Conservation (phyloP, 35 echinoderm and acorn worm species). For the Eucidaris tribuloides region DNA sequence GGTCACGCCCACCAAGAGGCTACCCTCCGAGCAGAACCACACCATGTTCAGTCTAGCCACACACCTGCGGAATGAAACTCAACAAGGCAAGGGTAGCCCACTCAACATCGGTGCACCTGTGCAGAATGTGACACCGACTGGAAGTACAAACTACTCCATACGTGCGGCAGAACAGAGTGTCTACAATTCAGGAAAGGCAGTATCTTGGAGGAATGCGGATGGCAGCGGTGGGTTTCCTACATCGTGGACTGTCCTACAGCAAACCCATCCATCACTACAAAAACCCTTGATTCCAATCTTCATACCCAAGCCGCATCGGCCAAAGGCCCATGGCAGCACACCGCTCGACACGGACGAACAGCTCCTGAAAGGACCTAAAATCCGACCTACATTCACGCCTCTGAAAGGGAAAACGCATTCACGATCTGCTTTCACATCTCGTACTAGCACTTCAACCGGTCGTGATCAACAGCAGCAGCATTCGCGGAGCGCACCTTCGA, state of each 20-base stretch:
- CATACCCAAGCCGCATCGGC: background rate
- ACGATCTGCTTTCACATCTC: background rate
- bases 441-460: background rate
- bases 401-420: background rate
- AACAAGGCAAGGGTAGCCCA: background rate
- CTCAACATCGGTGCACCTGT: background rate
- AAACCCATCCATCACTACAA: too few species aligned
- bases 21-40: background rate
- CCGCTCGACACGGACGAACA: background rate
- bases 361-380: background rate
- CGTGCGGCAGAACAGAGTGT: too few species aligned
- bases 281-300: slow-evolving; percentile 2
- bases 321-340: background rate
- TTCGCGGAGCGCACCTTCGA: background rate
- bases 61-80: background rate
- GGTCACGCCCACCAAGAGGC: too few species aligned
- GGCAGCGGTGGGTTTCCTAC: too few species aligned
- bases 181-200: too few species aligned
- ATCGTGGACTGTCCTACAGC: too few species aligned
- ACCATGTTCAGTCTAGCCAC: slow-evolving; percentile 1
- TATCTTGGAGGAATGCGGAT: too few species aligned
- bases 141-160: too few species aligned
- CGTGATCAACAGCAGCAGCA: too few species aligned
- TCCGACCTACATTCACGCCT: background rate
- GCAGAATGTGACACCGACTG: too few species aligned